phyloP scores from a whole-genome alignment of 2,888 invertebrate species.

The Dasysyrphus tricinctus region DNA sequence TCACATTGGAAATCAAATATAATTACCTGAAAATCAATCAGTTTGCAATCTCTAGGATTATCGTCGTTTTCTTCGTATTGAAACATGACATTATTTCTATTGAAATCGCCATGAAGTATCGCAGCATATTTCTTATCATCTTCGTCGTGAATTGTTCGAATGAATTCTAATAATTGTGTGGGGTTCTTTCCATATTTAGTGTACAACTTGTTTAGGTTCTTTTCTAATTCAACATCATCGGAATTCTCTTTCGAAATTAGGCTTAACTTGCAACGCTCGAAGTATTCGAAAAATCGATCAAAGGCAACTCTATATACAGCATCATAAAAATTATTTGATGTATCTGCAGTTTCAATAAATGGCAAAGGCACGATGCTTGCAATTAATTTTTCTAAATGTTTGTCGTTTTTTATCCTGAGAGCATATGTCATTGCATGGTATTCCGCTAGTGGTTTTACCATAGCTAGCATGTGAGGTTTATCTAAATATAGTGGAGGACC shows the following conservation, averaged over 20 bases:
- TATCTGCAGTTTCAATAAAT: constrained; percentile 77
- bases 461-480: constrained; percentile 79
- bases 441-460: constrained; percentile 79
- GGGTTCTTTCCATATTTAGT: constrained; percentile 79
- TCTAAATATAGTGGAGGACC: constrained; percentile 80
- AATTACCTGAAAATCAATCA: constrained; percentile 82
- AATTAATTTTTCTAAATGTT: constrained; percentile 77
- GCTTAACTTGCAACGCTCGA: constrained; percentile 77
- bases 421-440: constrained; percentile 81
- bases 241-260: constrained; percentile 59
- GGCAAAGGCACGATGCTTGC: constrained; percentile 78
- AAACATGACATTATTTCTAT: constrained; percentile 83
- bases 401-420: constrained; percentile 78
- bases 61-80: constrained; percentile 76
- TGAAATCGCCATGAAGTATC: constrained; percentile 82
- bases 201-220: constrained; percentile 77
- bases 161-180: constrained; percentile 78
- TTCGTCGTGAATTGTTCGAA: constrained; percentile 77
- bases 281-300: constrained; percentile 80
- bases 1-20: background rate
- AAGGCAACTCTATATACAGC: constrained; percentile 80
- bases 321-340: constrained; percentile 78
- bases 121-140: constrained; percentile 79
- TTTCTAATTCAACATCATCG: constrained; percentile 75
- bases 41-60: constrained; percentile 77